A percentile compares a stretch with the other conserved stretches of the same genome.
phyloP scores from a whole-genome alignment of 1,140 invertebrate species.

The Nixonia krombeini region DNA sequence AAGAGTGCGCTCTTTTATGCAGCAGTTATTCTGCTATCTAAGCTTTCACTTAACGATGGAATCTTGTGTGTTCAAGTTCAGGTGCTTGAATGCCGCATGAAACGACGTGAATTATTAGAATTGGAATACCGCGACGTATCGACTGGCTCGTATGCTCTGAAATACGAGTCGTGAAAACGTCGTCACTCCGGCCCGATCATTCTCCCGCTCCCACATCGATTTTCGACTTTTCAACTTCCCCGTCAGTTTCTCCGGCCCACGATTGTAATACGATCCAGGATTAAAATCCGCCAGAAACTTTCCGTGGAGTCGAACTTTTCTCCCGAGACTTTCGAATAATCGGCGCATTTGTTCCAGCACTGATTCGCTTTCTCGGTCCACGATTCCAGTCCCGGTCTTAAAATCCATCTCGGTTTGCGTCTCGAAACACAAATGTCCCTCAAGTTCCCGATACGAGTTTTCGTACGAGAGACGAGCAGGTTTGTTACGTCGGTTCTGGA shows the following conservation, averaged over 20 bases:
- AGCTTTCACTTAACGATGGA: slow-evolving; percentile 20
- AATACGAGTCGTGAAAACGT: neutral
- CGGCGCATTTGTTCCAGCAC: too few relatives aligned
- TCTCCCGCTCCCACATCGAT: slow-evolving; percentile 24
- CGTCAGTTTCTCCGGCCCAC: neutral
- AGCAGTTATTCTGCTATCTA: slow-evolving; percentile 29
- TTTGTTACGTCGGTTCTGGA: slow-evolving; percentile 37
- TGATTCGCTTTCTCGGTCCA: too few relatives aligned
- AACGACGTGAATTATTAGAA: slow-evolving; percentile 30
- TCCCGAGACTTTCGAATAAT: too few relatives aligned
- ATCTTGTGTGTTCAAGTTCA: slow-evolving; percentile 7
- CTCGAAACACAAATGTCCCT: too few relatives aligned
- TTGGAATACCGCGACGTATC: slow-evolving; percentile 9
- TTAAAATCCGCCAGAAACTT: slow-evolving; percentile 12
- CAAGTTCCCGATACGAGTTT: too few relatives aligned
- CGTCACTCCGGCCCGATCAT: slow-evolving; percentile 16
- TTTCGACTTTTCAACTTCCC: slow-evolving; percentile 9
- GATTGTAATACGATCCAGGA: slow-evolving; percentile 5
- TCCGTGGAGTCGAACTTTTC: too few relatives aligned
- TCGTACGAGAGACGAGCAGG: slow-evolving; percentile 2
- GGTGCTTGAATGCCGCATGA: slow-evolving; percentile 1
- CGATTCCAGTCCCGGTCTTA: too few relatives aligned
- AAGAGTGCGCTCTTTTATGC: slow-evolving; percentile 26
- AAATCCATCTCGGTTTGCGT: too few relatives aligned
- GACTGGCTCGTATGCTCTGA: neutral